Conservation (phyloP, 2,113 vertebrate species). For the Halcyon malimbica region DNA sequence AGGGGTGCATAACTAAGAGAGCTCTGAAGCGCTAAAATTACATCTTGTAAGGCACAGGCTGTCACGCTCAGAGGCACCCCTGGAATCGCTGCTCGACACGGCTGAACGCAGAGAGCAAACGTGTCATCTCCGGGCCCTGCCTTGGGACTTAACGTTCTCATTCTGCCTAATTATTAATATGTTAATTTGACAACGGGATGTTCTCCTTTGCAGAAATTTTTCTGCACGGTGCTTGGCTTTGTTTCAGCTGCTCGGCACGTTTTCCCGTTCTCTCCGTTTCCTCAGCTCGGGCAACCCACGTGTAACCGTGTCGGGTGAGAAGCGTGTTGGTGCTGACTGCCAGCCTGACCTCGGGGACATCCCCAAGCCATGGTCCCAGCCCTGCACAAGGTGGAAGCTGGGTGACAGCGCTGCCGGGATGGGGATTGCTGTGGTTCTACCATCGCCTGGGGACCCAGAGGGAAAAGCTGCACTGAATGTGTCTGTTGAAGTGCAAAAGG, state of each 20-base stretch:
- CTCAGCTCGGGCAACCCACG: fast-evolving
- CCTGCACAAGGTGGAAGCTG: neutral
- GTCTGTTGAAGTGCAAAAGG: neutral
- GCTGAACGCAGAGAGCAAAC: neutral
- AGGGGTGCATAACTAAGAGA: neutral
- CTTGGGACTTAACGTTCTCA: neutral
- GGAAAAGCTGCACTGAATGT: fast-evolving
- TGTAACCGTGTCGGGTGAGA: fast-evolving
- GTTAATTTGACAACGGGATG: conserved; percentile 31
- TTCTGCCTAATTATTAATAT: conserved; percentile 44
- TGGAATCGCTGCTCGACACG: neutral
- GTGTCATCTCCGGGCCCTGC: neutral
- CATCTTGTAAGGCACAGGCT: neutral
- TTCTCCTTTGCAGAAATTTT: neutral
- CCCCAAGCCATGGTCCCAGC: neutral
- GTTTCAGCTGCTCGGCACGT: fast-evolving
- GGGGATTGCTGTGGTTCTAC: neutral
- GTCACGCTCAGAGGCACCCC: neutral
- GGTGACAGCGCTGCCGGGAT: neutral
- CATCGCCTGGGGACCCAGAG: fast-evolving
- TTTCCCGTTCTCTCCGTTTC: neutral
- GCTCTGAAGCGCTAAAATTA: neutral
- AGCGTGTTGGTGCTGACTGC: fast-evolving
- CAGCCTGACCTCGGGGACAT: neutral
- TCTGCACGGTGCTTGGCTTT: neutral